Evolutionary conservation across 1,140 invertebrate species (phyloP).

Genomic region (Ceratosolen fusciceps): DNA sequence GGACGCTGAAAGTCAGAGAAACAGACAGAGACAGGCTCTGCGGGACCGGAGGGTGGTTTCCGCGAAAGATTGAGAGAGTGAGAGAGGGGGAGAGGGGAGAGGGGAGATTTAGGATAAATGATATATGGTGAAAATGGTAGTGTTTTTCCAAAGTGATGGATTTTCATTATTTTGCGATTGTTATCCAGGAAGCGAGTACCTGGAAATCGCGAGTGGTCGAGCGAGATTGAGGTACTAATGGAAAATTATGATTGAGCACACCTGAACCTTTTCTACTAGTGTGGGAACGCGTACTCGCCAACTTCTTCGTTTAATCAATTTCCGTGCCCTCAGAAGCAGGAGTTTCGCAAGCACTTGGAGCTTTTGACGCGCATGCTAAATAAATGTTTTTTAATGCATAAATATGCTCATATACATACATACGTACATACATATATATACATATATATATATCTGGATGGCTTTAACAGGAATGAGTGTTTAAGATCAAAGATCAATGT

Average conservation of each 20-base stretch:
- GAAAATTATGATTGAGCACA: slow-evolving; percentile 35
- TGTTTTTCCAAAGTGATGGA: slow-evolving; percentile 46
- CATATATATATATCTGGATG: not conserved
- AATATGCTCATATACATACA: not conserved
- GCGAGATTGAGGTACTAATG: slow-evolving; percentile 10
- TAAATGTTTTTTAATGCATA: not conserved
- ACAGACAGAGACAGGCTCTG: not conserved
- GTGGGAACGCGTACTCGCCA: not conserved
- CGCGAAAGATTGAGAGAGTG: not conserved
- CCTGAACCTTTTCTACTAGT: slow-evolving; percentile 13
- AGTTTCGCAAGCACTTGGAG: not conserved
- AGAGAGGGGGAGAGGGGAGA: not conserved
- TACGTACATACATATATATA: not conserved
- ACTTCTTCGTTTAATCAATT: slow-evolving; percentile 38
- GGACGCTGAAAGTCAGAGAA: not conserved
- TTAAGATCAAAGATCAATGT: not conserved
- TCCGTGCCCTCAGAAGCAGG: not conserved
- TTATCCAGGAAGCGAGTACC: slow-evolving; percentile 31
- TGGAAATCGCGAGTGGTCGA: slow-evolving; percentile 1
- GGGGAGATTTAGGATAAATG: not conserved
- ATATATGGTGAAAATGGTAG: slow-evolving; percentile 7
- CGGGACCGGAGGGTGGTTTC: too few relatives aligned
- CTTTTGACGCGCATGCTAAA: not conserved
- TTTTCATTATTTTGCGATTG: slow-evolving; percentile 49
- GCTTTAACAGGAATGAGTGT: not conserved